A percentile compares a stretch with the other conserved stretches of the same genome.
These are phyloP conservation scores for Aplodontia rufa DNA, from an alignment of 2,113 vertebrate species.

Conservation along the genomic window DNA sequence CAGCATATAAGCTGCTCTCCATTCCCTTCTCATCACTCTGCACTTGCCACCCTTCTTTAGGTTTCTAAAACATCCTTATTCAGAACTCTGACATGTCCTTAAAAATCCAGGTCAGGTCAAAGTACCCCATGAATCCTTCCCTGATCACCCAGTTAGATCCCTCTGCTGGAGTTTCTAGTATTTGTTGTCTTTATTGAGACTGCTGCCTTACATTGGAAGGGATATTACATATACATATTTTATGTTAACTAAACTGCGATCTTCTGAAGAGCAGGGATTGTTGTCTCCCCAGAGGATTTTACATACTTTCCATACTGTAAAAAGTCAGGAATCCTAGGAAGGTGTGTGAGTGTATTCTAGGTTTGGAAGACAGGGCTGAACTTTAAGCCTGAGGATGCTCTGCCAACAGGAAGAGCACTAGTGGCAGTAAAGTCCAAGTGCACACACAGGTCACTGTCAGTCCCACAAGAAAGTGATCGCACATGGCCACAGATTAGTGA, in stretches of 20 bases:
- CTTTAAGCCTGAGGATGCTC: background rate
- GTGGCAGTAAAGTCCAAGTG: background rate
- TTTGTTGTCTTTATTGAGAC: background rate
- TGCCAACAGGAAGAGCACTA: background rate
- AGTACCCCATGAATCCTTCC: background rate
- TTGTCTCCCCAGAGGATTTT: background rate
- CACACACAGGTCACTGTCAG: background rate
- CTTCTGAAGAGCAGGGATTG: background rate
- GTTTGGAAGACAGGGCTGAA: background rate
- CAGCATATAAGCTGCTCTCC: background rate
- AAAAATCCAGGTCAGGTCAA: background rate
- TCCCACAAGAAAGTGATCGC: background rate
- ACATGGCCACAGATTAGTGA: background rate
- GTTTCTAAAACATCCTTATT: background rate
- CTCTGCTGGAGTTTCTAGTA: background rate
- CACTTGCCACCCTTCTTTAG: background rate
- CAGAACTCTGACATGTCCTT: too few relatives aligned
- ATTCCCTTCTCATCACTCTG: accelerated
- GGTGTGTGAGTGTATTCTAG: background rate
- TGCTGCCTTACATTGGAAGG: too few relatives aligned
- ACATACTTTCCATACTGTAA: background rate
- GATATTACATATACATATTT: background rate
- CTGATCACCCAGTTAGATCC: too few relatives aligned
- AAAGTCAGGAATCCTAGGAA: background rate
- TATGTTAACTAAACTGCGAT: background rate